A percentile compares a stretch with the other conserved stretches of the same genome.
These are phyloP conservation scores for Anthoscopus minutus DNA, from an alignment of 2,113 vertebrate genomes.

Conservation along the genomic window DNA sequence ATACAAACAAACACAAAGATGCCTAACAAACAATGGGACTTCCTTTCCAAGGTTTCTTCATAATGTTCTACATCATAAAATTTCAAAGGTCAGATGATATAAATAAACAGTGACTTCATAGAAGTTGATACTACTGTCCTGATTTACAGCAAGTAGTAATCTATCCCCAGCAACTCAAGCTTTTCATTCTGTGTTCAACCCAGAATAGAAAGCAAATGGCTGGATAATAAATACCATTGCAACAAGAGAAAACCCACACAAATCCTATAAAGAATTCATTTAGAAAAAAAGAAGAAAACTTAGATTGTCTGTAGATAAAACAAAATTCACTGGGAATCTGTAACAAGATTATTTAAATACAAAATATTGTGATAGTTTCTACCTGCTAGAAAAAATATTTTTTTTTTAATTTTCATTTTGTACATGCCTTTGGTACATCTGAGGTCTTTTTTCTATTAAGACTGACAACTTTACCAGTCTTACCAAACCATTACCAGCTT, in stretches of 20 bases:
- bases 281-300: not conserved
- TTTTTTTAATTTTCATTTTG: not conserved
- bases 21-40: not conserved
- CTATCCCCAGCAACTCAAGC: not conserved
- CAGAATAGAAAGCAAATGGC: conserved; percentile 15
- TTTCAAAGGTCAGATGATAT: conserved; percentile 10
- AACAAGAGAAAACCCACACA: not conserved
- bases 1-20: not conserved
- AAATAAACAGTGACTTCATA: conserved; percentile 7
- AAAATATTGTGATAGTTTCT: not conserved
- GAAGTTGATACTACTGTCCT: not conserved
- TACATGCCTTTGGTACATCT: rapidly evolving
- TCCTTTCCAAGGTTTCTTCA: not conserved
- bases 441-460: not conserved
- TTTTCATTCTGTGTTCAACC: not conserved
- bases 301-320: not conserved
- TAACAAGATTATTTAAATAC: not conserved
- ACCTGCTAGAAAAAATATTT: not conserved
- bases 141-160: conserved; percentile 10
- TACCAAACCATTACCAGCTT: not conserved
- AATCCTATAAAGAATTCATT: not conserved
- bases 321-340: not conserved
- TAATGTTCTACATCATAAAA: not conserved
- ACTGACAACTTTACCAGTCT: not conserved
- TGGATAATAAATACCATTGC: conserved; percentile 35